Evolutionary conservation across 2,113 vertebrate genomes (phyloP).

Genomic region (Alethe castanea): DNA sequence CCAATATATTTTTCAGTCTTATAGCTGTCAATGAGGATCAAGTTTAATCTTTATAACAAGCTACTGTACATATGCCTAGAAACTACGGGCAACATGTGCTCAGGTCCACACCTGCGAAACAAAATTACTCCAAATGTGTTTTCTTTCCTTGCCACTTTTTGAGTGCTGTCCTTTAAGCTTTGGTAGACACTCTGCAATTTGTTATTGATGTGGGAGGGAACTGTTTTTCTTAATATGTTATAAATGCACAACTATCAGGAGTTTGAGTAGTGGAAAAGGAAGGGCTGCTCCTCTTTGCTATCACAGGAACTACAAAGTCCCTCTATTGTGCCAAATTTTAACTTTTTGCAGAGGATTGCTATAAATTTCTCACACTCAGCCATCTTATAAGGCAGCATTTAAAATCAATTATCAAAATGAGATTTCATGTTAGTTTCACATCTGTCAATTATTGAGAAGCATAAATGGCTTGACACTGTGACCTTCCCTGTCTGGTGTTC

Average conservation of each 20-base stretch:
- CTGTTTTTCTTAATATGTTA: neutral
- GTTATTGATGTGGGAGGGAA: constrained; percentile 28
- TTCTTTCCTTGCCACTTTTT: neutral
- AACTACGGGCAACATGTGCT: neutral
- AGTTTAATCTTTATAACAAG: constrained; percentile 5
- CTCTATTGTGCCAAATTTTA: constrained; percentile 7
- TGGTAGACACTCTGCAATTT: neutral
- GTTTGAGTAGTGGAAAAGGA: constrained; percentile 34
- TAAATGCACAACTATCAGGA: neutral
- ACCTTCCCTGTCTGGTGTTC: neutral
- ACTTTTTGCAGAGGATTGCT: neutral
- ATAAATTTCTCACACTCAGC: constrained; percentile 19
- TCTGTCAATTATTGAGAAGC: neutral
- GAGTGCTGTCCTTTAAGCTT: neutral
- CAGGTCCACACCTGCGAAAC: neutral
- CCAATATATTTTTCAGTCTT: constrained; percentile 11
- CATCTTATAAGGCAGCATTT: neutral
- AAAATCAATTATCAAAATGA: neutral
- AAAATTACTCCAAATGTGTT: neutral
- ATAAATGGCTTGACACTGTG: neutral
- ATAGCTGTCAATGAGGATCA: constrained; percentile 30
- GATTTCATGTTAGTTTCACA: neutral
- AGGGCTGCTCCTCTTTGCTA: constrained; percentile 22
- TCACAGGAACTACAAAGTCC: constrained; percentile 15
- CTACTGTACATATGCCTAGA: neutral